phyloP scores from a whole-genome alignment of 2,797 vertebrate genomes.

The Jordanella pulchra region DNA sequence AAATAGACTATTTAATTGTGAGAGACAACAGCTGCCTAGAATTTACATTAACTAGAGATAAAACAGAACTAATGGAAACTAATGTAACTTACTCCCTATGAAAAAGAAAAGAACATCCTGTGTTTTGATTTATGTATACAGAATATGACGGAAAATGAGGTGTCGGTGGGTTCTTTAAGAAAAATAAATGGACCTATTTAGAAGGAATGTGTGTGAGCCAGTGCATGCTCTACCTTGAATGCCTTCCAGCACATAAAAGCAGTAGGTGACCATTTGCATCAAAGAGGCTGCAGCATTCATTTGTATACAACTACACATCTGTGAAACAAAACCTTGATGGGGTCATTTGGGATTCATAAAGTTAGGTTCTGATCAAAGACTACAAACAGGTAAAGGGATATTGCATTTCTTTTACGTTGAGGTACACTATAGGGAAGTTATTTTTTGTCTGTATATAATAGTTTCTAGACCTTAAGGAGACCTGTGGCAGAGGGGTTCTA shows the following conservation, averaged over 20 bases:
- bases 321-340: slow-evolving; percentile 48
- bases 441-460: background rate
- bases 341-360: background rate
- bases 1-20: slow-evolving; percentile 38
- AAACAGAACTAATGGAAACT: slow-evolving; percentile 21
- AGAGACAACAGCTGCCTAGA: slow-evolving; percentile 24
- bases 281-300: slow-evolving; percentile 37
- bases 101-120: background rate
- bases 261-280: slow-evolving; percentile 29
- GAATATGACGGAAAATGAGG: slow-evolving; percentile 22
- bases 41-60: background rate
- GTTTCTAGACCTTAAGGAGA: background rate
- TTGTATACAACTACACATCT: slow-evolving; percentile 21
- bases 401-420: background rate
- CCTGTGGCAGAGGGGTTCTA: background rate
- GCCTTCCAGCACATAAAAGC: slow-evolving; percentile 39
- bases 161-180: slow-evolving; percentile 18
- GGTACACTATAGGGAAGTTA: background rate
- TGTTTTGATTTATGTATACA: slow-evolving; percentile 15
- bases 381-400: background rate
- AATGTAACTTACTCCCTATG: slow-evolving; percentile 12
- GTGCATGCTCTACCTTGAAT: slow-evolving; percentile 19
- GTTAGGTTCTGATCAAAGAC: background rate
- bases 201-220: slow-evolving; percentile 21
- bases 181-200: slow-evolving; percentile 36